These are phyloP conservation scores for Pharmacophagus antenor DNA, from an alignment of 2,888 invertebrate species.

Conservation along the genomic window DNA sequence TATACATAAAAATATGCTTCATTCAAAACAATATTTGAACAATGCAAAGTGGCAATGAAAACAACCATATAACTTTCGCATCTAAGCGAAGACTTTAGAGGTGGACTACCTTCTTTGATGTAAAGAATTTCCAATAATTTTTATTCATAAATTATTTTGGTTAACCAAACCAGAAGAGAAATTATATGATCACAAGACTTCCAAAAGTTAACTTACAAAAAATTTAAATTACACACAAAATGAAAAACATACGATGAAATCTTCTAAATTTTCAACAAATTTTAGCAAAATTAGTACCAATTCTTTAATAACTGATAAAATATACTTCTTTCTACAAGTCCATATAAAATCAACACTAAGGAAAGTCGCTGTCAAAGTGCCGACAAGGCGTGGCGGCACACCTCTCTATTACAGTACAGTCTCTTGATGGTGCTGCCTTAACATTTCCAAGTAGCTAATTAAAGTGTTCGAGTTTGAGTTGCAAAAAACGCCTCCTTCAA, in stretches of 20 bases:
- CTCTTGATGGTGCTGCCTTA: conserved; percentile 42
- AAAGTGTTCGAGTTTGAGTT: conserved; percentile 25
- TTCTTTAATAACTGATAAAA: conserved; percentile 13
- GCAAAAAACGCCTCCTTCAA: conserved; percentile 20
- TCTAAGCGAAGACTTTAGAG: too few species aligned
- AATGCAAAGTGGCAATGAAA: too few species aligned
- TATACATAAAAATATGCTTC: too few species aligned
- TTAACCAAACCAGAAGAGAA: too few species aligned
- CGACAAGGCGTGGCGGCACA: conserved; percentile 69
- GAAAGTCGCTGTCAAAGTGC: conserved; percentile 41
- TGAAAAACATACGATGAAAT: background rate
- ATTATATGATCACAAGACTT: too few species aligned
- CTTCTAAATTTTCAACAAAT: background rate
- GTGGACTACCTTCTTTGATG: too few species aligned
- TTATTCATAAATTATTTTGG: too few species aligned
- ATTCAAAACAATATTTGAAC: too few species aligned
- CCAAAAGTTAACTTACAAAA: background rate
- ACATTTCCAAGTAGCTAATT: conserved; percentile 27
- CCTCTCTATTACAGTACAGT: conserved; percentile 69
- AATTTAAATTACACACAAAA: background rate
- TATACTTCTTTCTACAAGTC: conserved; percentile 5
- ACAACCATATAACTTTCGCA: too few species aligned
- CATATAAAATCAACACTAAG: conserved; percentile 34
- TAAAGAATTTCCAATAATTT: too few species aligned
- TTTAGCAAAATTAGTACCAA: background rate